phyloP scores from a whole-genome alignment of 2,888 invertebrate genomes.

The Lasioglossum morio region DNA sequence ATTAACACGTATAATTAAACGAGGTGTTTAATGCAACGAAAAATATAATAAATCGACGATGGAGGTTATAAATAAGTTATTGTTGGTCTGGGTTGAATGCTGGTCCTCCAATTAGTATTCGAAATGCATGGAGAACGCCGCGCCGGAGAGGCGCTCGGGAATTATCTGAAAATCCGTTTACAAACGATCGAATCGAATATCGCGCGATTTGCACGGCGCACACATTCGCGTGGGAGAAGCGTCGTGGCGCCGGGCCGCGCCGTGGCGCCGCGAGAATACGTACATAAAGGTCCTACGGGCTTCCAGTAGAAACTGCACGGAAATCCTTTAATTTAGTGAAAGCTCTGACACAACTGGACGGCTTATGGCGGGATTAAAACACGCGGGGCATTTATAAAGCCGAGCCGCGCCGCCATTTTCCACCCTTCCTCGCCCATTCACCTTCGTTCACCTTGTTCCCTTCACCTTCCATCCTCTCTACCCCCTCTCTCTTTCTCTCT shows the following conservation, averaged over 20 bases:
- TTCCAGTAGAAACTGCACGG: slow-evolving; percentile 32
- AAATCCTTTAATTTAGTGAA: slow-evolving; percentile 73
- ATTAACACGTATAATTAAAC: background rate
- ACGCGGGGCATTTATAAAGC: slow-evolving; percentile 70
- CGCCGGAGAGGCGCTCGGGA: background rate
- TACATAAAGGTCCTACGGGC: slow-evolving; percentile 22
- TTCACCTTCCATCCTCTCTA: slow-evolving; percentile 7
- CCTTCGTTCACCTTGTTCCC: slow-evolving; percentile 23
- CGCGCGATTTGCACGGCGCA: background rate
- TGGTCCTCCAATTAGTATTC: background rate
- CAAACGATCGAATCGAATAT: slow-evolving; percentile 39
- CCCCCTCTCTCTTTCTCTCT: background rate
- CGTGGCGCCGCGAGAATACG: slow-evolving; percentile 3
- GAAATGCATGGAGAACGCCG: background rate
- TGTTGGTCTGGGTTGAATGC: background rate
- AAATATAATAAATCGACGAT: background rate
- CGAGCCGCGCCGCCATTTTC: slow-evolving; percentile 47
- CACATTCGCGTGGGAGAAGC: background rate
- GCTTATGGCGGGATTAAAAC: slow-evolving; percentile 71
- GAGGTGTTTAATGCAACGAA: background rate
- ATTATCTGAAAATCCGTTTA: slow-evolving; percentile 40
- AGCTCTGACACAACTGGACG: slow-evolving; percentile 63
- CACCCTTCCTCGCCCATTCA: slow-evolving; percentile 23
- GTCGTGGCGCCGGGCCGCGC: background rate
- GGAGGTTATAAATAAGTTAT: background rate